Conservation (phyloP, 2,797 vertebrate species). For the Gallinago nigripennis region DNA sequence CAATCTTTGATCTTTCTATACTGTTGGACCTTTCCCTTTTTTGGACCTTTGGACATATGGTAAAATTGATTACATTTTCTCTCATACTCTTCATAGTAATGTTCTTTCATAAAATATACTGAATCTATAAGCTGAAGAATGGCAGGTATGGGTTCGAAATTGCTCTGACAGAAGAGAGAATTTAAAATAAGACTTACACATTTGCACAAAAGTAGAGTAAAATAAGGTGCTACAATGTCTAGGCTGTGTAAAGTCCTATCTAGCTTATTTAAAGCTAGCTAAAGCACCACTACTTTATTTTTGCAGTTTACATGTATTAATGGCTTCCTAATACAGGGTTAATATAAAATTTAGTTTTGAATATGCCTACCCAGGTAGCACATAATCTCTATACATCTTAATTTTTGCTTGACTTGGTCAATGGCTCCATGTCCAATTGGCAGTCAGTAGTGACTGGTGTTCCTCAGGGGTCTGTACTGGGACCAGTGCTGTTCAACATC, state of each 20-base stretch:
- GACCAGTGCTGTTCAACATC: too few relatives aligned
- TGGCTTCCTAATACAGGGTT: neutral
- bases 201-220: neutral
- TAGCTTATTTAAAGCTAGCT: neutral
- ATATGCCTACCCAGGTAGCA: neutral
- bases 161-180: neutral
- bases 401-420: neutral
- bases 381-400: neutral
- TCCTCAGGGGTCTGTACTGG: too few relatives aligned
- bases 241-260: neutral
- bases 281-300: neutral
- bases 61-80: neutral
- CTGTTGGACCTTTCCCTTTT: neutral
- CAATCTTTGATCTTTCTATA: neutral
- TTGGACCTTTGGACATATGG: neutral
- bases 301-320: neutral
- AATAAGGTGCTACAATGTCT: neutral
- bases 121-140: neutral
- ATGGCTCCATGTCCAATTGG: too few relatives aligned
- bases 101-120: neutral
- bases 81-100: neutral
- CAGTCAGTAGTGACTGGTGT: too few relatives aligned
- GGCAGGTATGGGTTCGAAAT: neutral
- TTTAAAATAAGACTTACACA: neutral
- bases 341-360: neutral